Conservation (phyloP, 2,797 vertebrate genomes). For the Alosa sapidissima region DNA sequence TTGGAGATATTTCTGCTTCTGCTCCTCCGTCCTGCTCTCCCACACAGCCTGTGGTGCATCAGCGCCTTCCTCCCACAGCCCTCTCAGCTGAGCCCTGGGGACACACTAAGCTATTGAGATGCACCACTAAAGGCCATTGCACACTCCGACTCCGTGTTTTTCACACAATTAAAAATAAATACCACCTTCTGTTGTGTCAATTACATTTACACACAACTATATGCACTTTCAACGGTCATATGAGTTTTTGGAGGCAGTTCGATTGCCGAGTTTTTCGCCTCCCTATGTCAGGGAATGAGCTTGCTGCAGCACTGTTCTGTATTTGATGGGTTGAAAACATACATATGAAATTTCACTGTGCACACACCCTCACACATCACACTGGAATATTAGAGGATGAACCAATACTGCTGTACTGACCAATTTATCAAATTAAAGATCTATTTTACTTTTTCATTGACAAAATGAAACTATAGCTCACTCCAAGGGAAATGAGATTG, state of each 20-base stretch:
- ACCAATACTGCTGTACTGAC: not conserved
- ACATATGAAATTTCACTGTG: too few relatives aligned
- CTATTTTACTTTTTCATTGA: not conserved
- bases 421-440: not conserved
- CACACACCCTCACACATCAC: not conserved
- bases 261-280: too few relatives aligned
- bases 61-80: not conserved
- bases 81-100: not conserved
- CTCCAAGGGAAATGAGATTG: not conserved
- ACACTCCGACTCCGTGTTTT: too few relatives aligned
- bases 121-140: not conserved
- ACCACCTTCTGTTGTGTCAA: too few relatives aligned
- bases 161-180: too few relatives aligned
- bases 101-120: not conserved
- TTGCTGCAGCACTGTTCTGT: too few relatives aligned
- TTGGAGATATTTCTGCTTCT: constrained; percentile 1
- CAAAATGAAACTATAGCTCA: not conserved
- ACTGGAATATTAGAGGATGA: not conserved
- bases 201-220: too few relatives aligned
- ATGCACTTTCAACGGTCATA: too few relatives aligned
- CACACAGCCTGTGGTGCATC: not conserved
- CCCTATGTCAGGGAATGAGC: too few relatives aligned
- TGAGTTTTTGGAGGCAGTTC: too few relatives aligned
- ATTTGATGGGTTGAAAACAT: too few relatives aligned
- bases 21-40: not conserved